Conservation (phyloP, 2,797 vertebrate genomes). For the Halcyon smyrnensis region DNA sequence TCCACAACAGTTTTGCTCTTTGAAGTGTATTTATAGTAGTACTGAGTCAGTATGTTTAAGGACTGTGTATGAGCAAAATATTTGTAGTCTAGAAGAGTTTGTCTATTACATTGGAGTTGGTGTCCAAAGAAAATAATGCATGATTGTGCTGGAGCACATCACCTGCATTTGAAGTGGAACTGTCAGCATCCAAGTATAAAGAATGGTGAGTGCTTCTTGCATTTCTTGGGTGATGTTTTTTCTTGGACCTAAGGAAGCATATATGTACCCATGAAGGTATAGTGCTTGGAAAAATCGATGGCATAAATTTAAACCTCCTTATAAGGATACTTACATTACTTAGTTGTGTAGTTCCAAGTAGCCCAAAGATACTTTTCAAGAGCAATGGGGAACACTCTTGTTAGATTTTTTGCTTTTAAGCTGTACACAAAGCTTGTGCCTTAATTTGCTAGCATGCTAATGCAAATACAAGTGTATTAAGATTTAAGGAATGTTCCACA, state of each 20-base stretch:
- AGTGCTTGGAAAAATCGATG: conserved; percentile 13
- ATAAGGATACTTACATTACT: conserved; percentile 16
- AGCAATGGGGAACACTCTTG: conserved; percentile 9
- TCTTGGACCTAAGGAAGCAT: not conserved
- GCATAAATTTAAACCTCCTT: conserved; percentile 20
- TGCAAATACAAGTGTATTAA: conserved; percentile 25
- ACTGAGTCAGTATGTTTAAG: conserved; percentile 29
- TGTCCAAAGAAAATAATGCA: not conserved
- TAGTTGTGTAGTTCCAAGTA: conserved; percentile 2
- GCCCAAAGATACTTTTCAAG: conserved; percentile 33
- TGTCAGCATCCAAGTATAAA: not conserved
- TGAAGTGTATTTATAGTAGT: conserved; percentile 44
- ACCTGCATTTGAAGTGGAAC: not conserved
- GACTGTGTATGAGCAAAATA: conserved; percentile 34
- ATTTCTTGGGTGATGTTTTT: not conserved
- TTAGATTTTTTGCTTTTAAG: conserved; percentile 23
- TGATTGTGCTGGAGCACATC: not conserved
- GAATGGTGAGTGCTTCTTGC: not conserved
- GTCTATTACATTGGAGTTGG: conserved; percentile 1
- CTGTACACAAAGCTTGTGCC: conserved; percentile 51
- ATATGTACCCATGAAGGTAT: not conserved
- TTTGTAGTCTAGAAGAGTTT: conserved; percentile 41
- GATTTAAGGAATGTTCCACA: not conserved
- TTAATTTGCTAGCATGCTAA: conserved; percentile 55
- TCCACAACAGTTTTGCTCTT: conserved; percentile 20